These are phyloP conservation scores for Temnothorax rugatulus DNA, from an alignment of 2,888 invertebrate species.

Conservation along the genomic window DNA sequence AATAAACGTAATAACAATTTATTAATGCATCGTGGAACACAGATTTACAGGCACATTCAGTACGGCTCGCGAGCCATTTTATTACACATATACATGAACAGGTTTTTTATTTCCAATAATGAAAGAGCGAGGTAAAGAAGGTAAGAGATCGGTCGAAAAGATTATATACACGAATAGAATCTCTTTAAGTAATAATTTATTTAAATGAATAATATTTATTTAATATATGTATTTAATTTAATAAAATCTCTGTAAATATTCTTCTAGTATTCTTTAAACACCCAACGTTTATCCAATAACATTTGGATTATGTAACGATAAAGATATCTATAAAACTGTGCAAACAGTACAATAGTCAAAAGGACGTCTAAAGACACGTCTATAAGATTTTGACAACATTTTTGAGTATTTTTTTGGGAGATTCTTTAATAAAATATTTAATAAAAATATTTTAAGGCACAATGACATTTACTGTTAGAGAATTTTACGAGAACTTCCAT, in stretches of 20 bases:
- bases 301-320: background rate
- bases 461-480: background rate
- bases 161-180: constrained; percentile 8
- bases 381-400: background rate
- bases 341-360: background rate
- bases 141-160: background rate
- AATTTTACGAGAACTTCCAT: background rate
- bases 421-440: background rate
- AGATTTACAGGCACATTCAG: constrained; percentile 81
- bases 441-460: constrained; percentile 3
- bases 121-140: constrained; percentile 10
- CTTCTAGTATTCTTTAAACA: background rate
- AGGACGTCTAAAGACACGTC: background rate
- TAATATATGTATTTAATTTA: background rate
- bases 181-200: background rate
- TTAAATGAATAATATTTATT: background rate
- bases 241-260: background rate
- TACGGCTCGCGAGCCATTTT: constrained; percentile 60
- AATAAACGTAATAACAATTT: constrained; percentile 84
- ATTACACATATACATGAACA: constrained; percentile 55
- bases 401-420: background rate
- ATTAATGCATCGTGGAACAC: constrained; percentile 83
- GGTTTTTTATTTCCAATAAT: constrained; percentile 18
- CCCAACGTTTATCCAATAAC: background rate
- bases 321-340: constrained; percentile 13